phyloP scores from a whole-genome alignment of 2,113 vertebrate genomes.

The Hydropotes inermis region DNA sequence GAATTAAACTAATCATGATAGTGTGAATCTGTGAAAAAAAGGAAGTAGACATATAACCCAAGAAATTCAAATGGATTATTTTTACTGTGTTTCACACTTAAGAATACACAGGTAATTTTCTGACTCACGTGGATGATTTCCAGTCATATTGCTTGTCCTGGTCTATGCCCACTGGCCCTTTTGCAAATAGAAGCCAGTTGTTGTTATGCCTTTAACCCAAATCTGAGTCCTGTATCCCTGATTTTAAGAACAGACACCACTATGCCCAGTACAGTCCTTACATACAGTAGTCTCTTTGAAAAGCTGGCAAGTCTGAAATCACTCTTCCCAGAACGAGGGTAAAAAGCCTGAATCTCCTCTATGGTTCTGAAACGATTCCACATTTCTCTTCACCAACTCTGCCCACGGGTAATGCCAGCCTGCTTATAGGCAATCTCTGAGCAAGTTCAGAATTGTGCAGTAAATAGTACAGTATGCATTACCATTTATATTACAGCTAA shows the following conservation, averaged over 20 bases:
- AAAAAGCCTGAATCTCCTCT: background rate
- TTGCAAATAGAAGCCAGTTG: background rate
- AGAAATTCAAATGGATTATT: constrained; percentile 39
- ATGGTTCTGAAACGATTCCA: background rate
- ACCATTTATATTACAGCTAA: constrained; percentile 59
- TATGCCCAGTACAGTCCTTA: background rate
- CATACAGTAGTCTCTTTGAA: background rate
- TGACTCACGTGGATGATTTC: background rate
- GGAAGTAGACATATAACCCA: background rate
- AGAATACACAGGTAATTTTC: background rate
- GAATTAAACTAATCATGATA: constrained; percentile 22
- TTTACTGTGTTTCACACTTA: background rate
- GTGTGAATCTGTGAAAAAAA: constrained; percentile 32
- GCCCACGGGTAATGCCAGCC: background rate
- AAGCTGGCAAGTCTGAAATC: background rate
- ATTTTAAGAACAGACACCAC: background rate
- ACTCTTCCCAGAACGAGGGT: background rate
- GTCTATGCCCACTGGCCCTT: background rate
- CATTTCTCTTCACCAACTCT: background rate
- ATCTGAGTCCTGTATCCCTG: background rate
- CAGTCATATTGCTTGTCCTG: background rate
- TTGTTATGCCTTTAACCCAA: background rate
- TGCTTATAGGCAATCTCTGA: constrained; percentile 32
- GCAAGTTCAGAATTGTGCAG: constrained; percentile 70
- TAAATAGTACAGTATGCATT: constrained; percentile 50